Conservation (phyloP, 2,113 vertebrate species). For the Peromyscus californicus region DNA sequence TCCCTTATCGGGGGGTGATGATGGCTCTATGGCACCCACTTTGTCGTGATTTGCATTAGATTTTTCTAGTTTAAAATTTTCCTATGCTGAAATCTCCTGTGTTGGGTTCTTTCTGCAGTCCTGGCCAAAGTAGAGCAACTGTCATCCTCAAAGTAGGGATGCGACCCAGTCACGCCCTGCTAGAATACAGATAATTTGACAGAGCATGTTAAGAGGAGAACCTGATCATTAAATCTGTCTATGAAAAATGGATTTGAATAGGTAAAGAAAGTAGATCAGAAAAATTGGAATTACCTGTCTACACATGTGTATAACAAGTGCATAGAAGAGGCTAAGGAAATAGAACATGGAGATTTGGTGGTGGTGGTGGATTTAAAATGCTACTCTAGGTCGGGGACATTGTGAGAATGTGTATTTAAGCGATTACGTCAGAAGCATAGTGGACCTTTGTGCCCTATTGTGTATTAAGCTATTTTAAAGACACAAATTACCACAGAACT, state of each 20-base stretch:
- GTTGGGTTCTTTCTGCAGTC: neutral
- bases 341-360: neutral
- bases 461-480: constrained; percentile 68
- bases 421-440: constrained; percentile 11
- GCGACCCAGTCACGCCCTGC: neutral
- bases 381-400: neutral
- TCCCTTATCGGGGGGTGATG: neutral
- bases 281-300: neutral
- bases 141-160: neutral
- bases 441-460: constrained; percentile 29
- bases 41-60: neutral
- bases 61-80: neutral
- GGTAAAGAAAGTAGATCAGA: neutral
- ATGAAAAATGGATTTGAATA: neutral
- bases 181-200: neutral
- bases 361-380: neutral
- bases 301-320: neutral
- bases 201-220: constrained; percentile 14
- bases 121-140: neutral
- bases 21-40: neutral
- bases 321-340: neutral
- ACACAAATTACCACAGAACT: constrained; percentile 58
- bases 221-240: neutral
- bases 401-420: constrained; percentile 18
- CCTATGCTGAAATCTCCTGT: neutral